Base-by-base conservation (phyloP, 2,797 vertebrate genomes). In the Phrynocephalus forsythii region DNA sequence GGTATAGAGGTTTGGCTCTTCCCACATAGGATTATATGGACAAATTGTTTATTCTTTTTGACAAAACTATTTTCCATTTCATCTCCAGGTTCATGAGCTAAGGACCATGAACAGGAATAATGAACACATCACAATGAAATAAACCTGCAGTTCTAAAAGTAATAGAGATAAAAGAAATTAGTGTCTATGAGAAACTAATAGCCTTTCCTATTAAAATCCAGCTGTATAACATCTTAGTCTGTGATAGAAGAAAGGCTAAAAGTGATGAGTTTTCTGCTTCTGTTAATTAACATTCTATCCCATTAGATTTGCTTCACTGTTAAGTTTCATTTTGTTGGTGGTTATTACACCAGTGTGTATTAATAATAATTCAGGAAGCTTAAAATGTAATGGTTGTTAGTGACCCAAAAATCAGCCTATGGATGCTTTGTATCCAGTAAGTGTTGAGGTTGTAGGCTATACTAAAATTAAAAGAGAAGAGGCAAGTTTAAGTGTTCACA, bases 221-320 rank as follows among this genome's bases (percentile, higher is more conserved):
- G 82, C 87, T 67, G 73, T 89, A 91, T 88, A 92, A 88, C 1
- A n/a, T 95, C 92, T 92, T 94, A 84, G 66, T 90, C 94, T 80
- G 79, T 93, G 92, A 91, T 90, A 88, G 90, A 95, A 92, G 79
- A 88, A 92, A 93, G 38, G 50, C 84, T 94, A 88, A 93, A 93
- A 95, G 94, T 83, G 88, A 94, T 96, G 95, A 95, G 91, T 95
- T 95, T 92, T 95, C 92, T 89, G 90, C 91, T 95, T 88, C 87
- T 94, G 92, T 95, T 96, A 96, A 97, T 97, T 97, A 97, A 96
- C 92, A 95, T 95, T 92, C 89, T 91, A 78, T 92, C 86, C 91
- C 94, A 88, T 96, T 96, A 91, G 91, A 92, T 93, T 94, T 96
- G 93, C 88, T 95, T 91, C 94, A 92, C 93, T 94, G 92, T 95